Evolutionary conservation across 2,797 vertebrate genomes (phyloP).

Genomic region (Spinus olivaceus): DNA sequence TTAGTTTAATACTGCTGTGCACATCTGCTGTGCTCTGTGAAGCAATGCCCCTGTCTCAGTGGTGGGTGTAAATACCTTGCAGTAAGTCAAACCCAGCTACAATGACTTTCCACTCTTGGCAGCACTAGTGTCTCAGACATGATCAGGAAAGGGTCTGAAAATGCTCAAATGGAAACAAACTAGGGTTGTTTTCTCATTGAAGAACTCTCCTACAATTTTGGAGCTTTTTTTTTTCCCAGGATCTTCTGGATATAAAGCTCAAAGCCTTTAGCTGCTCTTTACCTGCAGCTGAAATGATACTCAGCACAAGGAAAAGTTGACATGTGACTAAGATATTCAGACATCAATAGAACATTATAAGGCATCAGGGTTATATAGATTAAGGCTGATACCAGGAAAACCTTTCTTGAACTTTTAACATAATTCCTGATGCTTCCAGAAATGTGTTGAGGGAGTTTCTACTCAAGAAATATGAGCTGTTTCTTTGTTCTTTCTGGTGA

Average conservation of each 20-base stretch:
- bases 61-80: not conserved
- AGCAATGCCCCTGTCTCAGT: not conserved
- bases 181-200: not conserved
- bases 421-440: not conserved
- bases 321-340: not conserved
- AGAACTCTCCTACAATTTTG: not conserved
- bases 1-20: not conserved
- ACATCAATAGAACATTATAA: not conserved
- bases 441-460: not conserved
- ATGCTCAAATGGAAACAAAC: not conserved
- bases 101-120: not conserved
- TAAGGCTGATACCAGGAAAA: not conserved
- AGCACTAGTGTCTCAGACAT: not conserved
- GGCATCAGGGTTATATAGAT: not conserved
- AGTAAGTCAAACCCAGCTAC: not conserved
- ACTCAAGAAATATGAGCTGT: not conserved
- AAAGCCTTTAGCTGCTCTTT: not conserved
- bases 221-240: fast-evolving
- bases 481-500: not conserved
- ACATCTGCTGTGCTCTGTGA: not conserved
- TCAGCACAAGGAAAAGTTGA: not conserved
- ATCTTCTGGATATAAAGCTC: not conserved
- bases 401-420: not conserved
- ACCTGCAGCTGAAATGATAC: not conserved
- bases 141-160: not conserved